Base-by-base conservation (phyloP, 2,113 vertebrate species). In the Bujurquina vittata region DNA sequence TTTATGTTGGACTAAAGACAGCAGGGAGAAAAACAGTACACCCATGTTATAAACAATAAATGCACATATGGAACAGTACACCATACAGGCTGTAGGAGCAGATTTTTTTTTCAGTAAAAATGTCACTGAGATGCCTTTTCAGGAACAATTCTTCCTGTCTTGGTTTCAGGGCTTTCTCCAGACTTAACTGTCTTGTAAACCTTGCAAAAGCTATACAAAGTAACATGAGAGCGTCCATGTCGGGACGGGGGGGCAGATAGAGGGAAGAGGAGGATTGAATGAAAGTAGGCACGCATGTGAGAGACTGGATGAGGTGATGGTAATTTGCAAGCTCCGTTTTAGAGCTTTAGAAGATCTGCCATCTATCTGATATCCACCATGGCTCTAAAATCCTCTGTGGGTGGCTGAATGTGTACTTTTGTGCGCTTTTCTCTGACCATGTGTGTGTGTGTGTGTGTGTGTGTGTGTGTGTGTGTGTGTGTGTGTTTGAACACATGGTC, bases 251-350 rank as follows among this genome's bases (percentile, higher is more conserved):
- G 57, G 79, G 26, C 55, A 67, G 65, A 62, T 80, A 18, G 78
- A 57, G 78, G 63, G 40, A 74, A 54, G 33, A 83, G 91, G 83
- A 80, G 81, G 87, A 81, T 69, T 80, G 87, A 81, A 73, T 1
- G 18, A 84, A 86, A 81, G 65, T 83, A 76, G 85, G 79, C 77
- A 82, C 88, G 89, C 69, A 91, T 87, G 87, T 84, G 86, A 91
- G 89, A 87, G 90, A 84, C 83, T 91, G 93, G 92, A 90, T 91
- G 93, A 93, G 91, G 91, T 86, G 85, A 83, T 85, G 89, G 93
- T 92, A 92, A 95, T 95, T 95, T 95, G 94, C 89, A 91, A 94
- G 93, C 93, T 92, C 82, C 84, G 91, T 94, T 94, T 94, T 94
- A 91, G 88, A 92, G 92, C 93, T 94, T 95, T 94, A 92, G 94